These are phyloP conservation scores for Drosophila virilis DNA, from an alignment of 1,140 invertebrate species.

Conservation along the genomic window DNA sequence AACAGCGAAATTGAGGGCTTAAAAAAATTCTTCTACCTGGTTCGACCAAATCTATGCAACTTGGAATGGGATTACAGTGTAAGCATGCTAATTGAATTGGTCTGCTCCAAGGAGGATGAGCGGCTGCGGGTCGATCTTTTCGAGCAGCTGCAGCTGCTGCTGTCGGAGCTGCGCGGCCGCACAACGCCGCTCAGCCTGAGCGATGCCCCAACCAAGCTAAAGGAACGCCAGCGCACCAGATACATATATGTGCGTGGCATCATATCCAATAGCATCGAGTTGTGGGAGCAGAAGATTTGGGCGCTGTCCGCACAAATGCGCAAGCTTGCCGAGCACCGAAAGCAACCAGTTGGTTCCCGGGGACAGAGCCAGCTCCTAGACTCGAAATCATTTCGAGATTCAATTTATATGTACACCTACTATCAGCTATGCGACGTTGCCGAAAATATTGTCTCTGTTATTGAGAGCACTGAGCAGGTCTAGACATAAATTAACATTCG, in stretches of 20 bases:
- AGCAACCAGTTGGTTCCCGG: too few relatives aligned
- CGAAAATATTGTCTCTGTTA: conserved; percentile 68
- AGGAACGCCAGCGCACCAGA: conserved; percentile 24
- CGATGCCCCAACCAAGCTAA: conserved; percentile 4
- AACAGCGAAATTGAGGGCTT: conserved; percentile 44
- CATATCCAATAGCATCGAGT: conserved; percentile 47
- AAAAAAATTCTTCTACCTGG: conserved; percentile 32
- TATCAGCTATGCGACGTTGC: conserved; percentile 41
- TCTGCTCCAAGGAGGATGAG: conserved; percentile 19
- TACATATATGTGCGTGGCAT: conserved; percentile 64
- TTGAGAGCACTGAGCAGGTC: conserved; percentile 56
- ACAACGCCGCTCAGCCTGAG: not conserved
- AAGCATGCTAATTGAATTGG: conserved; percentile 43
- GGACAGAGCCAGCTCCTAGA: not conserved
- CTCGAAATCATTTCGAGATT: conserved; percentile 36
- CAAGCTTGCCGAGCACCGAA: not conserved
- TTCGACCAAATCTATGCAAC: not conserved
- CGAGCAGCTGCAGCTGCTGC: conserved; percentile 36
- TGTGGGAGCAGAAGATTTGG: conserved; percentile 53
- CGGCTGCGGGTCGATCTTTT: conserved; percentile 37
- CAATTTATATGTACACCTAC: conserved; percentile 59
- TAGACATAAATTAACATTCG: conserved; percentile 16
- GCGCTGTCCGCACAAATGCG: conserved; percentile 3
- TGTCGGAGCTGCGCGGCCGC: conserved; percentile 21
- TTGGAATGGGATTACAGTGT: conserved; percentile 59